Evolutionary conservation across 2,797 vertebrate species (phyloP), one percentile per base, ranked within the genome.

Genomic region (Falco cherrug): DNA sequence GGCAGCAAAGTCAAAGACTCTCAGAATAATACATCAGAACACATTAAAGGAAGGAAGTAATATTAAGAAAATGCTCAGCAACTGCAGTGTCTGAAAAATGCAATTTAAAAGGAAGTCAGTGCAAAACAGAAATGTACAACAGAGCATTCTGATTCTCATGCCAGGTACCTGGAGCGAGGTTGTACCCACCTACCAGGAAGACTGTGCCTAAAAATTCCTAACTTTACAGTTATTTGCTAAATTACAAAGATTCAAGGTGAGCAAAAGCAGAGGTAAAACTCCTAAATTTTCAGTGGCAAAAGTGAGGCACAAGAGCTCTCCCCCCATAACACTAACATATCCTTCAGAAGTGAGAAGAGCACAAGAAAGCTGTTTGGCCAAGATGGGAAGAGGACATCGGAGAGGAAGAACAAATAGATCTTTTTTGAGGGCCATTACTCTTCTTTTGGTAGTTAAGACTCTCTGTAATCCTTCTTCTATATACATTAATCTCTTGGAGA

Each of bases 31-130:
- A 51, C 70, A 74, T 51, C 74, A 74, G 73, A 90, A 89, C 20
- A 48, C 19, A 91, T 86, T 94, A 91, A 92, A 89, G 53, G 43
- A 78, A 69, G 37, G 48, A 92, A 94, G 64, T 47, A 87, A n/a
- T 71, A 68, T 81, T 90, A 71, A 68, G 51, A 90, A 89, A 87
- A 84, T 41, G 25, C 24, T 53, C 83, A 89, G 87, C 64, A 77
- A 79, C 1, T 45, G 17, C 69, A 79, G 19, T 20, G 31, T 53
- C 71, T 84, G 50, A 93, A 94, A 96, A 82, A 13, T 11, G 39
- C 41, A 89, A 84, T 56, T 88, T 85, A 61, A 86, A 90, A 80
- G 47, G 54, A 88, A 73, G 59, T 39, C 79, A 57, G 31, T 8
- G 35, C 6, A 18, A 96, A 87, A 65, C 35, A 87, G 77, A 76